Evolutionary conservation across 1,140 invertebrate species (phyloP), one percentile per base, ranked within the genome.

Genomic region (Leguminivora glycinivorella): DNA sequence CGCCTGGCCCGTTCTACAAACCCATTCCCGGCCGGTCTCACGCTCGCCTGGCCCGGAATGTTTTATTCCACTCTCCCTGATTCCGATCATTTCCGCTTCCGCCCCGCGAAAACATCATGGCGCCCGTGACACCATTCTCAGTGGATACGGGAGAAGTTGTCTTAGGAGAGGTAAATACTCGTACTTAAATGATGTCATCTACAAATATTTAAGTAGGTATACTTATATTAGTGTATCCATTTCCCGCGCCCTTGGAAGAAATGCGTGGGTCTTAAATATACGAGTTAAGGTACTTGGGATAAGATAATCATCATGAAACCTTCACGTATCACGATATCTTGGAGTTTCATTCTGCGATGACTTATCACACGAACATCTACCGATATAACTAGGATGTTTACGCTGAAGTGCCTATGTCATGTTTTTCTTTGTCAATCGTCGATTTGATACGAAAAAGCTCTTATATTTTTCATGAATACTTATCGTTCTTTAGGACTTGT

Each of bases 51-150:
- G 5, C 47, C 17, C 47, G 47, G 47, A 22, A 52, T 52, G 47
- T 52, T 52, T 52, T 19, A 52, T 19, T 52, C 47, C 19, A 52
- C 19, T 22, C 19, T 52, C 47, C 47, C 17, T 22, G 47, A 52
- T 52, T 52, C n/a, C 47, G 47, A 19, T 52, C 47, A 52, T 52
- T 52, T 52, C 47, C 47, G 47, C 19, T 22, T 52, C 47, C 47
- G 43, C 43, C n/a, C 14, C 40, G 40, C 5, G n/a, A 43, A 38
- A 38, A 17, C 40, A 43, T 17, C 40, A n/a, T 9, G n/a, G 47
- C 19, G 47, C 17, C 47, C 19, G 22, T 22, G 17, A 22, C 19
- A 52, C 47, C 47, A 9, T 22, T 52, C 47, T 14, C 9, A 40
- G 14, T 9, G 3, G 3, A 40, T 31, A 31, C 29, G 29, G 29